Conservation (phyloP, 2,797 vertebrate genomes). For the Neostethus bicornis region DNA sequence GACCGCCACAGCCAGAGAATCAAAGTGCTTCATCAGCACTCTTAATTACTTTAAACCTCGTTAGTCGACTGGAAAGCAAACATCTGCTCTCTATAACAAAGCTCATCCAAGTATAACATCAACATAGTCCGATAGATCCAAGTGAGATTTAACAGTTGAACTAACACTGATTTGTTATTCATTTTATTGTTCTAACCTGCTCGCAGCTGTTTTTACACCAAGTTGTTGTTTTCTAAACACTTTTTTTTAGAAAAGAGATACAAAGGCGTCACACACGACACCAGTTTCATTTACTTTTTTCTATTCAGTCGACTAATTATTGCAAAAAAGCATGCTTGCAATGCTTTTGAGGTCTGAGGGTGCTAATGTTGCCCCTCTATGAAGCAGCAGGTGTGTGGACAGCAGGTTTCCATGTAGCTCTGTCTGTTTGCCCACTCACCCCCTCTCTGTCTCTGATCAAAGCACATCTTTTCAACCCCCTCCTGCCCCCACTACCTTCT, state of each 20-base stretch:
- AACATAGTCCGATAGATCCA: slow-evolving; percentile 22
- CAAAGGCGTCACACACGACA: slow-evolving; percentile 7
- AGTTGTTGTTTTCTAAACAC: neutral
- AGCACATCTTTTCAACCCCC: slow-evolving; percentile 67
- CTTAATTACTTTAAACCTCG: slow-evolving; percentile 77
- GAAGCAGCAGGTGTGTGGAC: slow-evolving; percentile 79
- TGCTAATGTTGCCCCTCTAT: slow-evolving; percentile 54
- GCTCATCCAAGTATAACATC: slow-evolving; percentile 49
- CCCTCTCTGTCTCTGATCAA: slow-evolving; percentile 69
- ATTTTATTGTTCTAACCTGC: slow-evolving; percentile 40
- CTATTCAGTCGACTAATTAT: slow-evolving; percentile 7
- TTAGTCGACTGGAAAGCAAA: slow-evolving; percentile 63
- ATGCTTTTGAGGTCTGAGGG: slow-evolving; percentile 39
- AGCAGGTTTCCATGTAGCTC: slow-evolving; percentile 76
- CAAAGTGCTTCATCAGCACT: slow-evolving; percentile 76
- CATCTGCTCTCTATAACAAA: slow-evolving; percentile 63
- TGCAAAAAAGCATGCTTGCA: slow-evolving; percentile 11
- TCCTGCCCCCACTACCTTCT: slow-evolving; percentile 55
- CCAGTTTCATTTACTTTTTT: slow-evolving; percentile 13
- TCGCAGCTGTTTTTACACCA: slow-evolving; percentile 12
- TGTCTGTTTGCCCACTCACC: slow-evolving; percentile 62
- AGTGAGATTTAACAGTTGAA: slow-evolving; percentile 25
- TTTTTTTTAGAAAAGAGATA: slow-evolving; percentile 23
- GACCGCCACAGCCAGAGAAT: slow-evolving; percentile 67
- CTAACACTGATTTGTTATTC: slow-evolving; percentile 34